phyloP scores from a whole-genome alignment of 1,140 invertebrate genomes.

The Lepidurus arcticus region DNA sequence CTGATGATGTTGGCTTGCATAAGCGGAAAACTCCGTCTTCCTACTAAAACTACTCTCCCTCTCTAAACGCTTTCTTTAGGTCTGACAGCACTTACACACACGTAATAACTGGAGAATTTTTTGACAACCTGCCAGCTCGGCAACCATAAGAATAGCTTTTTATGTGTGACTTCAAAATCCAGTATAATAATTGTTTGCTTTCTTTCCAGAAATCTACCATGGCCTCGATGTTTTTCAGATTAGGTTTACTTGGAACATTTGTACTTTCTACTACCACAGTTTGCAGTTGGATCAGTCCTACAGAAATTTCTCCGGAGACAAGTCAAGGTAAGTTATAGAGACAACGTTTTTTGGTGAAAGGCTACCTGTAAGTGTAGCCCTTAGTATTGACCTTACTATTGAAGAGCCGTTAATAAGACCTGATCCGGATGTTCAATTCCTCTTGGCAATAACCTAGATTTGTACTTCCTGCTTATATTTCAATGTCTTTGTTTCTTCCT shows the following conservation, averaged over 20 bases:
- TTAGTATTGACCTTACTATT: background rate
- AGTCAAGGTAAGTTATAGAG: background rate
- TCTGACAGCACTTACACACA: too few species aligned
- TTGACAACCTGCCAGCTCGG: too few species aligned
- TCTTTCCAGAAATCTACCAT: background rate
- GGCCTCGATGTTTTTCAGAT: background rate
- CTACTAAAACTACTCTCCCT: too few species aligned
- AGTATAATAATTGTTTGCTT: background rate
- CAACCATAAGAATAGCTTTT: background rate
- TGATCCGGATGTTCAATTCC: too few species aligned
- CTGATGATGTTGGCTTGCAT: too few species aligned
- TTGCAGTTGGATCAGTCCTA: background rate
- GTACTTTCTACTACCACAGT: background rate
- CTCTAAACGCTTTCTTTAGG: too few species aligned
- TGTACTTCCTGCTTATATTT: too few species aligned
- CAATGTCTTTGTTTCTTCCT: background rate
- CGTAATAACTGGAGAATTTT: too few species aligned
- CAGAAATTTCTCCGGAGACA: background rate
- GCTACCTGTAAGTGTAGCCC: background rate
- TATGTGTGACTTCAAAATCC: background rate
- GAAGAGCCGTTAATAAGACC: background rate
- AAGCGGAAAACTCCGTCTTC: too few species aligned
- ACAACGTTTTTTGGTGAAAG: background rate
- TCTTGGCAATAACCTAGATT: too few species aligned
- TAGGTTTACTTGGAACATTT: conserved; percentile 11